These are phyloP conservation scores for Rhinogobio ventralis DNA, from an alignment of 2,797 vertebrate species.

Conservation along the genomic window DNA sequence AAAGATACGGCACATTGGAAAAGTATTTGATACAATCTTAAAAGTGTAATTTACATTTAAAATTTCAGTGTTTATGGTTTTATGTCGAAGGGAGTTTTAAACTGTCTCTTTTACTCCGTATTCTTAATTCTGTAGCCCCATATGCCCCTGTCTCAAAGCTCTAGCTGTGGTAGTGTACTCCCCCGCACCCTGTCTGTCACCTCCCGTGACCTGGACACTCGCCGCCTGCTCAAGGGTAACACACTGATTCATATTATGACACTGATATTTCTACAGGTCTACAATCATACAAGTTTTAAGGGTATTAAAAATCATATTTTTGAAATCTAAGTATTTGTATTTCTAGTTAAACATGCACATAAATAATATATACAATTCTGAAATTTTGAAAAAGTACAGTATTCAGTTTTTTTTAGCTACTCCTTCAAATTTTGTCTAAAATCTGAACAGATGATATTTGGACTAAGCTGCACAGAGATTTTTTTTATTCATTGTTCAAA, in stretches of 20 bases:
- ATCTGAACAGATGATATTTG: too few relatives aligned
- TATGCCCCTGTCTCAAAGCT: constrained; percentile 89
- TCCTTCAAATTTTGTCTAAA: too few relatives aligned
- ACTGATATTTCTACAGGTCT: neutral
- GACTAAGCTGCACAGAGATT: too few relatives aligned
- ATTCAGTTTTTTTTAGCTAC: too few relatives aligned
- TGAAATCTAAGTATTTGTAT: neutral
- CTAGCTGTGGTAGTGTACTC: constrained; percentile 91
- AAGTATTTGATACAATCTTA: constrained; percentile 26
- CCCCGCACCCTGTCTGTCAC: constrained; percentile 84
- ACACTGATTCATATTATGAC: neutral
- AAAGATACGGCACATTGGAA: constrained; percentile 22
- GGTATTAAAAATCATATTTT: neutral
- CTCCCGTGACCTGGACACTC: constrained; percentile 81
- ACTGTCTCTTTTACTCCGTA: neutral
- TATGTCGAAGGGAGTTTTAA: neutral
- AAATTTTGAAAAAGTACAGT: too few relatives aligned
- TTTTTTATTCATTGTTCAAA: too few relatives aligned
- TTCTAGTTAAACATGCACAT: neutral
- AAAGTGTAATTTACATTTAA: constrained; percentile 58
- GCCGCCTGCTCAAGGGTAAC: constrained; percentile 87
- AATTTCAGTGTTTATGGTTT: neutral
- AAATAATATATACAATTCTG: neutral
- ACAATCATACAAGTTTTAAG: neutral
- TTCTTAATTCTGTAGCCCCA: constrained; percentile 78